Base-by-base conservation (phyloP, 2,113 vertebrate genomes). In the Malurus melanocephalus region DNA sequence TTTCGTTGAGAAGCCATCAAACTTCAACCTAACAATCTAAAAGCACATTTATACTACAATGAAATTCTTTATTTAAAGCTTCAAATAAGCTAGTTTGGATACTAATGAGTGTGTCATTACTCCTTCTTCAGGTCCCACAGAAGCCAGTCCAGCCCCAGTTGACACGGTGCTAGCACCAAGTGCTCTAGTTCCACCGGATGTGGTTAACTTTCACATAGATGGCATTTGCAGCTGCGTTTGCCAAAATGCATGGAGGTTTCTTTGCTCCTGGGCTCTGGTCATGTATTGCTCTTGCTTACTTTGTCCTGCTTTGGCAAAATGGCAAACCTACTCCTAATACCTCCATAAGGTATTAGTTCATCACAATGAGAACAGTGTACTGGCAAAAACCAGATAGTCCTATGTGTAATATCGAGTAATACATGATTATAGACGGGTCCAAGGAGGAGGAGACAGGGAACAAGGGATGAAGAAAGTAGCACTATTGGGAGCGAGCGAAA, bases 341-440 rank as follows among this genome's bases (percentile, higher is more conserved):
- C 22, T 69, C 35, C 80, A 65, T 19, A 46, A 64, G 11, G 6
- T 26, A 49, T 55, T 26, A 26, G 15, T n/a, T 35, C 33, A 26
- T 46, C 17, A 78, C 26, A 56, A 56, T 0, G 1, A 66, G 20
- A 79, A 72, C 15, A 62, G 8, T 11, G 22, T 8, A 62, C 12
- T 26, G 7, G 52, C 61, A 87, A 78, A 85, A 15, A 4, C 1
- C 26, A 14, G 15, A 35, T 3, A 64, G 55, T 16, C 12, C 11
- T 21, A 35, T 4, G 5, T 18, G 38, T 61, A 45, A 65, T 6
- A 69, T 4, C 6, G 45, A 88, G 40, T 38, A 82, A 93, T 68
- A 46, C 2, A 67, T 0, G 1, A 46, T 60, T 57, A 76, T 0
- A 61, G 64, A 57, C 2, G 3, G 16, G 19, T 64, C 7, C 27